Base-by-base conservation (phyloP, 2,888 invertebrate genomes). In the Machimus rusticus region DNA sequence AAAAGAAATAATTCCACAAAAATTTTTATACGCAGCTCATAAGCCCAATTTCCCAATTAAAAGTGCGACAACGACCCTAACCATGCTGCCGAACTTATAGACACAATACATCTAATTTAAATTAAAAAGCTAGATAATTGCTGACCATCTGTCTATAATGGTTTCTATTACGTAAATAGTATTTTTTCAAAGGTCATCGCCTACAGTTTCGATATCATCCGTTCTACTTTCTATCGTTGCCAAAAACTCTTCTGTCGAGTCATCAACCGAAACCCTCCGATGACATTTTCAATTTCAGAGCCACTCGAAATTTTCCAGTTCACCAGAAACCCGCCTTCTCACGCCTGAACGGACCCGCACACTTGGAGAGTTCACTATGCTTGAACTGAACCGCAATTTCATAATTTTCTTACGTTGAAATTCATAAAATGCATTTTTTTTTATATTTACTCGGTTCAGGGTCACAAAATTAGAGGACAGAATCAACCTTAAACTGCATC, bases 391-490 rank as follows among this genome's bases (percentile, higher is more conserved):
- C 66, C 66, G 9, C 8, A 66, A 19, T 77, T 77, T 77, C 34
- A 77, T 77, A 77, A 77, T 19, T 39, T 37, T 34, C 19, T 77
- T 5, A 16, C 66, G 23, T 66, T 66, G 14, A 66, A 28, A 66
- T 66, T 23, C 66, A 6, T 19, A 19, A n/a, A 39, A n/a, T 77
- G 77, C 77, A 77, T 39, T 16, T 66, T 57, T 57, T 57, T 66
- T 66, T 55, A 55, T 66, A 19, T 19, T 16, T 4, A n/a, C 23
- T 6, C 28, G 23, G 28, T 77, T 77, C 77, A 77, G 37, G 77
- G 77, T 77, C 77, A 77, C 19, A 39, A 31, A 14, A 77, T 77
- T 77, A 37, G 77, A 77, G 77, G 77, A 77, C 77, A 77, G 37
- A 39, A 37, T 39, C 6, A 0, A 37, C 66, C 5, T 66, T 66